Percentiles rank a stretch among this genome's conserved stretches.
Evolutionary conservation across 1,140 invertebrate species (phyloP).

Genomic region (Bathynomus jamesi): DNA sequence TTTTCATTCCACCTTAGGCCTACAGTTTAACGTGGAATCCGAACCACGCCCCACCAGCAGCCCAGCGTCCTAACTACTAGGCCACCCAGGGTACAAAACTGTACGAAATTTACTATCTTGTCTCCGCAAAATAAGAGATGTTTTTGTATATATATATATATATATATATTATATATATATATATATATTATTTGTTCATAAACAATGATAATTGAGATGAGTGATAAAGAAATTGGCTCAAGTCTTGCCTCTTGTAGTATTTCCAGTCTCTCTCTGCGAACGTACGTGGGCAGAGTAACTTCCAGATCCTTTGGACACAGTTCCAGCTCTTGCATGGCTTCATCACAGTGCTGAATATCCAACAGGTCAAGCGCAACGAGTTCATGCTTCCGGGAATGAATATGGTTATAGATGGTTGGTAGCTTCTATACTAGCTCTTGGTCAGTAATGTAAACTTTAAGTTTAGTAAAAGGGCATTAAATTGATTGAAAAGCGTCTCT

Average conservation of each 20-base stretch:
- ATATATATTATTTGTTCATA: background rate
- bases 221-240: background rate
- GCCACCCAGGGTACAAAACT: no score
- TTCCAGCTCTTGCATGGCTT: conserved; percentile 47
- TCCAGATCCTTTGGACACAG: conserved; percentile 48
- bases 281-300: conserved; percentile 49
- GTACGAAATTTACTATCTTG: no score
- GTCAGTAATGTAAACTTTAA: background rate
- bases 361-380: conserved; percentile 37
- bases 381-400: conserved; percentile 42
- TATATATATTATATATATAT: background rate
- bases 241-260: conserved; percentile 20
- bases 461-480: background rate
- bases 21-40: no score
- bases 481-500: background rate
- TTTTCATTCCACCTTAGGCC: no score
- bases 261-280: conserved; percentile 35
- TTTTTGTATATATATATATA: background rate
- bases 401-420: background rate
- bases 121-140: no score
- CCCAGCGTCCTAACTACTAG: no score
- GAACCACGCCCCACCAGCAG: no score
- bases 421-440: background rate
- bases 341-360: conserved; percentile 50
- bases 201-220: background rate